Base-by-base conservation (phyloP, 2,113 vertebrate genomes). In the Rhinolophus sinicus region DNA sequence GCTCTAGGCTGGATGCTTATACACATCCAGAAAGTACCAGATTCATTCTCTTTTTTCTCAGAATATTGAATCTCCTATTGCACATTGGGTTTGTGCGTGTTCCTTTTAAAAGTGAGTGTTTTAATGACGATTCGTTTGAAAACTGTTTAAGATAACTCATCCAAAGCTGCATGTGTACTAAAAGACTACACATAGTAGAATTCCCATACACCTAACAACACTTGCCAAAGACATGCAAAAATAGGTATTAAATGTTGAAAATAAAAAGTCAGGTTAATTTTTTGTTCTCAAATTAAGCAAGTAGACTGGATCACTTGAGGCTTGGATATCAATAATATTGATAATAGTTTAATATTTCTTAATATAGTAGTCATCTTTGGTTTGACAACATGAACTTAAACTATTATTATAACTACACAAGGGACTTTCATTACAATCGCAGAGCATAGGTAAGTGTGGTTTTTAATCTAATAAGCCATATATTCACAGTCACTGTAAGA, bases 391-490 rank as follows among this genome's bases (percentile, higher is more conserved):
- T 56, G 24, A 95, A 72, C 22, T 81, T 88, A 86, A 75, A 24
- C 11, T 85, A 33, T 86, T 77, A 75, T 93, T 82, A 70, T 69
- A 30, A 86, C 33, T 77, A 73, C 7, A 21, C 22, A 78, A 22
- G 52, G 6, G 28, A 85, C 52, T 64, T 13, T 65, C 47, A 62
- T 75, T 75, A 62, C 5, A 56, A 78, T 26, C 65, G 2, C 50
- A 69, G 21, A 35, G 28, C 47, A 7, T 67, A 88, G 18, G 0
- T 38, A 93, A 94, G 21, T 35, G 6, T 77, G 35, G 10, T 30
- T 88, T 97, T 96, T 81, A 85, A 83, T 52, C 76, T 47, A 88
- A 91, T 82, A 85, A 73, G 16, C 30, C 13, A 44, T 24, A 64
- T 56, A 94, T 44, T 93, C 35, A 50, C 16, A 62, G 75, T 64